These are phyloP conservation scores for Cervus canadensis DNA, from an alignment of 2,113 vertebrate genomes.

Conservation along the genomic window DNA sequence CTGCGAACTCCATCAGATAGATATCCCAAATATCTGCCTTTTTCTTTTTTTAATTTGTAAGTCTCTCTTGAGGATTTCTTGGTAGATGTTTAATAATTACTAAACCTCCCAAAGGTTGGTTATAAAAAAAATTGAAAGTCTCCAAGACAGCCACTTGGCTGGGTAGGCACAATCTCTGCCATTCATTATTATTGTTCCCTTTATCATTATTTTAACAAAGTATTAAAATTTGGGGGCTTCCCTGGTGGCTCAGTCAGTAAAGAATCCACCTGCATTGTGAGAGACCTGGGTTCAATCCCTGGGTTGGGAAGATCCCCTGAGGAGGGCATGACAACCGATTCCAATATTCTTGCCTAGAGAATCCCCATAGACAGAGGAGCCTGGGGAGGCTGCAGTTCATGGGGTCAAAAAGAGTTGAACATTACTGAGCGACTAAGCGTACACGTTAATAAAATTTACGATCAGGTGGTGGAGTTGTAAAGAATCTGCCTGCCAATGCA, in stretches of 20 bases:
- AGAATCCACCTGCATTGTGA: background rate
- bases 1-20: background rate
- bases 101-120: background rate
- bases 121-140: background rate
- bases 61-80: background rate
- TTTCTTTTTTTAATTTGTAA: background rate
- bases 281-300: background rate
- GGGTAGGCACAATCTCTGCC: background rate
- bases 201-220: background rate
- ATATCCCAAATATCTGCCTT: background rate
- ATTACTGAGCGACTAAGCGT: accelerated
- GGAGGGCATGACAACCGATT: background rate
- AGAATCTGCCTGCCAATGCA: background rate
- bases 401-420: background rate
- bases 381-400: background rate
- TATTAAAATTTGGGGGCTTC: background rate
- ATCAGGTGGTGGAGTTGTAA: background rate
- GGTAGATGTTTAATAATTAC: background rate
- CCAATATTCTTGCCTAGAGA: background rate
- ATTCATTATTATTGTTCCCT: background rate
- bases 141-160: background rate
- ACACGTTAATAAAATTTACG: background rate
- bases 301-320: background rate
- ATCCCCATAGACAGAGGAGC: background rate
- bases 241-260: background rate